These are phyloP conservation scores for Pseudonaja textilis DNA, from an alignment of 2,113 vertebrate genomes.

Conservation along the genomic window DNA sequence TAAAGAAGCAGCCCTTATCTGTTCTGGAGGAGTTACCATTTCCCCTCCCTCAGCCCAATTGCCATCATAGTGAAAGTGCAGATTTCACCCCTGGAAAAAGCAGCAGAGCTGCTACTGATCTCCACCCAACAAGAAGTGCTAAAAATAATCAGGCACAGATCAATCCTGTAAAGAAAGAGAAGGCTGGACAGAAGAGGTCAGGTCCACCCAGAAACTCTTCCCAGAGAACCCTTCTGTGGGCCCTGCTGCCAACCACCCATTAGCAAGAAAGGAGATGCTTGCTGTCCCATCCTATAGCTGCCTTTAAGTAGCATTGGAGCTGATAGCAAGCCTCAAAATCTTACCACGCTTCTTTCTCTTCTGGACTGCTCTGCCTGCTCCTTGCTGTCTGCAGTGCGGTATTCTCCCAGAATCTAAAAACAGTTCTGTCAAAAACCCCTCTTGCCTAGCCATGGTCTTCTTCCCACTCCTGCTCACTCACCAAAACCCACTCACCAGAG, in stretches of 20 bases:
- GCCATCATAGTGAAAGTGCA: background rate
- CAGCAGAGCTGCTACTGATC: background rate
- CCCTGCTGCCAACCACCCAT: background rate
- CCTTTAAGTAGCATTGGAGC: background rate
- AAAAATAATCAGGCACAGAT: conserved; percentile 43
- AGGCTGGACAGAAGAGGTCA: background rate
- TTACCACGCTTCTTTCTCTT: background rate
- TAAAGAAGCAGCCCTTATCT: background rate
- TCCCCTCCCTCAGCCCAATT: background rate
- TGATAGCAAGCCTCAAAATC: background rate
- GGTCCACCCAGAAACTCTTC: background rate
- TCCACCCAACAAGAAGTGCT: conserved; percentile 31
- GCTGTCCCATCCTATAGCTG: background rate
- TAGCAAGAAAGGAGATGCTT: background rate
- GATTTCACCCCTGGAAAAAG: background rate
- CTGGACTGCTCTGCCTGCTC: background rate
- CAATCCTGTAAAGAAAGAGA: background rate
- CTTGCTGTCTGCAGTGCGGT: background rate
- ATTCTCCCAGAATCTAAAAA: no score
- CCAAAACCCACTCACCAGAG: background rate
- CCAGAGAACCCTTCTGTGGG: background rate
- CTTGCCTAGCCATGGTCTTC: background rate
- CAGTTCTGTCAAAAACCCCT: background rate
- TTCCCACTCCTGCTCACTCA: background rate
- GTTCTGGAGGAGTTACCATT: background rate